Evolutionary conservation across 2,113 vertebrate genomes (phyloP), one percentile per base, ranked within the genome.

Genomic region (Burhinus oedicnemus): DNA sequence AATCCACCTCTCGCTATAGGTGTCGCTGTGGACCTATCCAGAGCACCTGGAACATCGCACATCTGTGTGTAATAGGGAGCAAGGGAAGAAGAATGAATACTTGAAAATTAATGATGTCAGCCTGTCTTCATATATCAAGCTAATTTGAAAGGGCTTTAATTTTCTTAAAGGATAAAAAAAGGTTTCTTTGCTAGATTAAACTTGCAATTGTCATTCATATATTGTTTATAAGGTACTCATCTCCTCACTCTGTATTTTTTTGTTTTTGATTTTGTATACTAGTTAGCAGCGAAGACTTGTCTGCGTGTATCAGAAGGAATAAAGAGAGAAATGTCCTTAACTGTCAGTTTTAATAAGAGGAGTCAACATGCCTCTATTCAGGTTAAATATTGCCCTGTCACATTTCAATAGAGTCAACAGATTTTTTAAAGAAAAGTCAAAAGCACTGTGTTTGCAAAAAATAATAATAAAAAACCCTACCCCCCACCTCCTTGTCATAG

Each of bases 151-250:
- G 98, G 98, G 98, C 98, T 98, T 98, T 98, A 98, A 98, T 98
- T 99, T 98, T 98, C 98, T 98, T 98, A 98, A 98, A 98, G 98
- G 98, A 98, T 98, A 98, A 98, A 98, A 98, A 98, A 98, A 98
- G 98, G 98, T 99, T 98, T 99, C 98, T 98, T 98, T 98, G 98
- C 98, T 98, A 98, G 99, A 99, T 99, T 99, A 99, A 99, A 99
- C 99, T 98, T 99, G 99, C 98, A 98, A 99, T 99, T 99, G 99
- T 99, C 98, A 98, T 98, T 99, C 99, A 99, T 99, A 99, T 99
- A 99, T 99, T 99, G 99, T 99, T 99, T 98, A 99, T 99, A 98
- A 98, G 98, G 99, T 99, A 98, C 98, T 98, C 98, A 98, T 98
- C 98, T 98, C 98, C 98, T 98, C 80, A 93, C 98, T 98, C 98